Evolutionary conservation across 2,888 invertebrate species (phyloP), one percentile per base, ranked within the genome.

Genomic region (Desoria tigrina): DNA sequence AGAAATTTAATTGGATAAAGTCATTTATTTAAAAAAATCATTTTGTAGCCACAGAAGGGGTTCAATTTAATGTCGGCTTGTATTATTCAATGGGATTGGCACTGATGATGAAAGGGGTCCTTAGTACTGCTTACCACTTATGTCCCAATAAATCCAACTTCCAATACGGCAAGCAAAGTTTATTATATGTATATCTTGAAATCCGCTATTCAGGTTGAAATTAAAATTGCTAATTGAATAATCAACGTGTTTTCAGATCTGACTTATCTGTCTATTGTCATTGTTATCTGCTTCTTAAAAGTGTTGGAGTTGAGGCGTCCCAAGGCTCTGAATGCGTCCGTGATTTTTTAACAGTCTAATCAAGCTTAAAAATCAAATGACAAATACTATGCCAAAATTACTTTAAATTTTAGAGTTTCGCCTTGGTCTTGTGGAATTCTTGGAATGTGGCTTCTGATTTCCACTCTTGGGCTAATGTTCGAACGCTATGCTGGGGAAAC

Each of bases 1-100:
- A n/a, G n/a, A n/a, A n/a, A n/a, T n/a, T n/a, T n/a, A n/a, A n/a
- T n/a, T n/a, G n/a, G n/a, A n/a, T n/a, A n/a, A n/a, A n/a, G n/a
- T n/a, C n/a, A n/a, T n/a, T n/a, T n/a, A n/a, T n/a, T 45, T 45
- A 45, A 16, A 45, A 45, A 18, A 18, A 45, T 39, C 16, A 11
- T 39, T 39, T 39, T 49, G n/a, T 11, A 58, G 49, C 39, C 9
- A 21, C 24, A 2, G 58, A 58, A 45, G 58, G 58, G n/a, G 28
- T 58, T 7, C n/a, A 3, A 2, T 58, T 39, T 26, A 6, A 24
- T 18, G 27, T 28, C 14, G 58, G 58, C 6, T n/a, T 58, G 6
- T 58, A 45, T 27, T 58, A 45, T 39, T 21, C 58, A 14, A 58
- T 58, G 58, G 58, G 58, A 27, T n/a, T 42, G 4, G 42, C 24